phyloP scores from a whole-genome alignment of 2,797 vertebrate genomes.

The Scleropages formosus region DNA sequence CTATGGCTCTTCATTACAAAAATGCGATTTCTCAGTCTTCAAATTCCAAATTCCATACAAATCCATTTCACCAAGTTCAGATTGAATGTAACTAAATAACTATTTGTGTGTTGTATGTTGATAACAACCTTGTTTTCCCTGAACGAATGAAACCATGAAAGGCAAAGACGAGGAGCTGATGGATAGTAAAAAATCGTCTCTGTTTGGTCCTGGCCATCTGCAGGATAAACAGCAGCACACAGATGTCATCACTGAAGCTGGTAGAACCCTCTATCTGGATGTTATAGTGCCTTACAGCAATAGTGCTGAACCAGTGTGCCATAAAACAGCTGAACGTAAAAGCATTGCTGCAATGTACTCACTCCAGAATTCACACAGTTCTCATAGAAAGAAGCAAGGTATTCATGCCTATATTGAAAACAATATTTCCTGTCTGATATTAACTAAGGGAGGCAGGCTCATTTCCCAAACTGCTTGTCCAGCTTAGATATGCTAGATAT shows the following conservation, averaged over 20 bases:
- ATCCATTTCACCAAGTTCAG: neutral
- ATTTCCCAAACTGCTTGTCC: too few relatives aligned
- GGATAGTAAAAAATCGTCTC: conserved; percentile 38
- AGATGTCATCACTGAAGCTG: conserved; percentile 44
- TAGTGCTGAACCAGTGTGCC: conserved; percentile 40
- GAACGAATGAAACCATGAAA: conserved; percentile 35
- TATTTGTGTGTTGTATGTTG: conserved; percentile 45
- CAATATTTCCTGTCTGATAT: too few relatives aligned
- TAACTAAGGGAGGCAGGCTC: too few relatives aligned
- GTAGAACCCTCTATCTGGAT: too few relatives aligned
- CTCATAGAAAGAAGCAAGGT: neutral
- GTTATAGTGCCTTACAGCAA: conserved; percentile 25
- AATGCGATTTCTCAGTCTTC: neutral
- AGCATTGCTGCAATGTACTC: conserved; percentile 45
- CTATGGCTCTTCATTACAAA: neutral
- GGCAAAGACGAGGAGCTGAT: conserved; percentile 19
- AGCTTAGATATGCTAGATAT: too few relatives aligned
- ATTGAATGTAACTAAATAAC: conserved; percentile 31
- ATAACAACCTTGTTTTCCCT: conserved; percentile 59
- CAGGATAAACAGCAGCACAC: conserved; percentile 31
- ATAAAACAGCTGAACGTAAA: conserved; percentile 44
- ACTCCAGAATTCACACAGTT: conserved; percentile 24
- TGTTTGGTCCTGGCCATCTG: conserved; percentile 46
- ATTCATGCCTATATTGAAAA: too few relatives aligned
- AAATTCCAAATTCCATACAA: neutral